Conservation (phyloP, 2,888 invertebrate species). For the Amblyjoppa fuscipennis region DNA sequence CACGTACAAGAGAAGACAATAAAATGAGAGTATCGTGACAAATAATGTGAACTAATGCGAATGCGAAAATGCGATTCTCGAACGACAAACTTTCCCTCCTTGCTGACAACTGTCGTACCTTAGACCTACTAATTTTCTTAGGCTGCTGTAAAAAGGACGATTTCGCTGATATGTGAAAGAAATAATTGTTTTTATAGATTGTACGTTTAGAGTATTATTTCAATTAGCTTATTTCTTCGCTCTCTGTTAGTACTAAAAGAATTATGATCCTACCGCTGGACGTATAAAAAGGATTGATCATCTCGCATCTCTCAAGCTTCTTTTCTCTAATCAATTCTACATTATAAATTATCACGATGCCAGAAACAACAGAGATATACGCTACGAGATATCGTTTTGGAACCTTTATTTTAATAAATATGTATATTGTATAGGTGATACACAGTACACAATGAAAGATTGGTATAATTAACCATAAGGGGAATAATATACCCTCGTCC, state of each 20-base stretch:
- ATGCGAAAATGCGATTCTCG: background rate
- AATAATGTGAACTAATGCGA: slow-evolving; percentile 12
- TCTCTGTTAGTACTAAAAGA: background rate
- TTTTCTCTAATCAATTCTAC: background rate
- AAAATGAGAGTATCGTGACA: slow-evolving; percentile 25
- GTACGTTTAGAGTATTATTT: slow-evolving; percentile 12
- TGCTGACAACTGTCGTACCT: slow-evolving; percentile 29
- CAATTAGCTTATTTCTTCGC: background rate
- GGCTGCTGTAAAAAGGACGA: slow-evolving; percentile 53
- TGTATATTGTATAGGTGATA: slow-evolving; percentile 78
- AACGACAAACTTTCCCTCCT: slow-evolving; percentile 52
- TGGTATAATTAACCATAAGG: slow-evolving; percentile 72
- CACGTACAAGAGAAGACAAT: slow-evolving; percentile 8
- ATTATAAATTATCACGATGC: background rate
- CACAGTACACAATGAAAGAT: slow-evolving; percentile 79
- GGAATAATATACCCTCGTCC: slow-evolving; percentile 34
- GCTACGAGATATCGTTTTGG: slow-evolving; percentile 65
- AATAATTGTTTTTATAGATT: slow-evolving; percentile 35
- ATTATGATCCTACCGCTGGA: background rate
- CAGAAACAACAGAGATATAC: slow-evolving; percentile 22
- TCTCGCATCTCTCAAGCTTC: background rate
- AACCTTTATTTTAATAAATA: slow-evolving; percentile 80
- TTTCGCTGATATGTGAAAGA: slow-evolving; percentile 57
- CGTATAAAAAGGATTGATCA: slow-evolving; percentile 17
- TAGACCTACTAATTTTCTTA: slow-evolving; percentile 26